These are phyloP conservation scores for Prochilodus magdalenae DNA, from an alignment of 2,113 vertebrate genomes.

Conservation along the genomic window DNA sequence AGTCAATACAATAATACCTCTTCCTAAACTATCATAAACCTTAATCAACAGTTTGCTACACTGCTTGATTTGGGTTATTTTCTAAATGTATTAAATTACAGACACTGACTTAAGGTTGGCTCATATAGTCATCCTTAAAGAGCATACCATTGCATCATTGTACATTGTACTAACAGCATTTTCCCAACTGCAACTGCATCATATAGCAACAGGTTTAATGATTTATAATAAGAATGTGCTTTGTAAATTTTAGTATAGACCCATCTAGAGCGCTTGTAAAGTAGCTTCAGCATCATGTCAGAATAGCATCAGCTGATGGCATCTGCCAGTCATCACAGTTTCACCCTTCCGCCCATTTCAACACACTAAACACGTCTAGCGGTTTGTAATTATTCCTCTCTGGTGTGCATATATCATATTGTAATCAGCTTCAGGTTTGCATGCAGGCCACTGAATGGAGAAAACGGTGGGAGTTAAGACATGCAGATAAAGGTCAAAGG, in stretches of 20 bases:
- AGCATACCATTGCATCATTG: not conserved
- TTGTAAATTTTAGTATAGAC: slow-evolving; percentile 10
- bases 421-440: slow-evolving; percentile 9
- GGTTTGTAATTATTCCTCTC: slow-evolving; percentile 11
- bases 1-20: slow-evolving; percentile 43
- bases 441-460: slow-evolving; percentile 16
- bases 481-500: not conserved
- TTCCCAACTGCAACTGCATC: not conserved
- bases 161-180: not conserved
- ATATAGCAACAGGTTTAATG: not conserved
- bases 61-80: slow-evolving; percentile 1
- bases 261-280: slow-evolving; percentile 19
- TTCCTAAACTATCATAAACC: slow-evolving; percentile 20
- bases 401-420: not conserved
- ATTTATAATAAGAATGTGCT: slow-evolving; percentile 24
- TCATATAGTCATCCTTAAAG: not conserved
- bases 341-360: not conserved
- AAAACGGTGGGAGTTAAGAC: not conserved
- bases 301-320: slow-evolving; percentile 5
- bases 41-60: not conserved
- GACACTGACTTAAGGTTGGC: not conserved
- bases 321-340: not conserved
- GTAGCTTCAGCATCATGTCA: not conserved
- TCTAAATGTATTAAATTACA: not conserved
- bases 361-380: not conserved